phyloP scores from a whole-genome alignment of 2,797 vertebrate genomes.

The Leuciscus waleckii region DNA sequence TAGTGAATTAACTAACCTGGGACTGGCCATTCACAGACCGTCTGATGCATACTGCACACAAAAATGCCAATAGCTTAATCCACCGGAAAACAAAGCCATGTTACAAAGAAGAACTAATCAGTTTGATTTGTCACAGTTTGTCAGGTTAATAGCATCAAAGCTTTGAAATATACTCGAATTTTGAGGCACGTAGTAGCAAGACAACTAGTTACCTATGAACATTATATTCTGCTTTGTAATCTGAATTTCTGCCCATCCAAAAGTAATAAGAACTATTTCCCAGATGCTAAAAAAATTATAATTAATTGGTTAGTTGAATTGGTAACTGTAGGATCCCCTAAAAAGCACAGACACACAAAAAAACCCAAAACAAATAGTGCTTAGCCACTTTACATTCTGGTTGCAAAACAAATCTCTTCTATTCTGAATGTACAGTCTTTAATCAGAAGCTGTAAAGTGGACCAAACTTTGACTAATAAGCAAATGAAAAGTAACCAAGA shows the following conservation, averaged over 20 bases:
- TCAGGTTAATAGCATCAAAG: neutral
- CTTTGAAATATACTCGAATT: neutral
- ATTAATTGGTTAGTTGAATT: too few species aligned
- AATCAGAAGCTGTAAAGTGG: neutral
- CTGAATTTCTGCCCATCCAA: neutral
- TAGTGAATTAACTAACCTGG: neutral
- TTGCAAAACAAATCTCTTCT: neutral
- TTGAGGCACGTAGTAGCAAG: neutral
- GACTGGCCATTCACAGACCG: neutral
- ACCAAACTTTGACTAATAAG: neutral
- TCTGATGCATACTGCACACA: neutral
- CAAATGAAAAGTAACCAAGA: neutral
- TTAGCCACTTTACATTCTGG: neutral
- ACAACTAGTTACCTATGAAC: neutral
- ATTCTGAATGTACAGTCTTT: neutral
- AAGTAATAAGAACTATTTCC: neutral
- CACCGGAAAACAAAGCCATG: neutral
- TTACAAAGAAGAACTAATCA: constrained; percentile 1
- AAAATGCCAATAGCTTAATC: neutral
- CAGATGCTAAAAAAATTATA: neutral
- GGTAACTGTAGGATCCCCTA: too few species aligned
- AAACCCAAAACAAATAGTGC: neutral
- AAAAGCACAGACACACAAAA: too few species aligned
- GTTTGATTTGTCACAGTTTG: neutral
- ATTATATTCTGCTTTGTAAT: neutral